Percentiles rank a stretch among this genome's conserved stretches.
These are phyloP conservation scores for Myanophis thanlyinensis DNA, from an alignment of 2,113 vertebrate genomes.

Conservation along the genomic window DNA sequence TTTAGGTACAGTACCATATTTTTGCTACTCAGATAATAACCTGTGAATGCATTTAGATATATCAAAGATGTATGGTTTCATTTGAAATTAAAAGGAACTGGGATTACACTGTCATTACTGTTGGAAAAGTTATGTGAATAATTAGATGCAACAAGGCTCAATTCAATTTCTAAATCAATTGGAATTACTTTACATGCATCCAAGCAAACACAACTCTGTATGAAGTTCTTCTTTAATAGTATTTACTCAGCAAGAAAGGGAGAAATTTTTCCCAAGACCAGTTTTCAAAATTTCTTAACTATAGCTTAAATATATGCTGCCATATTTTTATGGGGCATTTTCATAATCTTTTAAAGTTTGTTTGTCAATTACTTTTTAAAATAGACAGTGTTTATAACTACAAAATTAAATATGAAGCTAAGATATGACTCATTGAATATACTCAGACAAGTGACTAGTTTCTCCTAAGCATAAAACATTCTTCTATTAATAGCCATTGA, in stretches of 20 bases:
- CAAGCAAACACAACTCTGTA: neutral
- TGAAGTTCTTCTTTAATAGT: neutral
- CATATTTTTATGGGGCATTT: neutral
- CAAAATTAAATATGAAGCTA: slow-evolving; percentile 5
- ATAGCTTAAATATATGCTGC: neutral
- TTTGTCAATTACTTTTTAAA: slow-evolving; percentile 17
- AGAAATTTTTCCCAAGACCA: neutral
- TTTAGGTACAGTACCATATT: neutral
- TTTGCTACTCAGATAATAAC: neutral
- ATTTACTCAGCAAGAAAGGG: neutral
- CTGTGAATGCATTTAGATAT: neutral
- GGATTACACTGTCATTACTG: neutral
- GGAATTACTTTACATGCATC: neutral
- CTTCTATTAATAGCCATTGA: slow-evolving; percentile 49
- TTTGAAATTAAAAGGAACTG: neutral
- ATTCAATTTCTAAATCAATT: neutral
- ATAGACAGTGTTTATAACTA: slow-evolving; percentile 15
- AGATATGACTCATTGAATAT: slow-evolving; percentile 26
- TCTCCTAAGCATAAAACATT: slow-evolving; percentile 42
- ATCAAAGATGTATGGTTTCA: too few relatives aligned
- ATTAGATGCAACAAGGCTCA: neutral
- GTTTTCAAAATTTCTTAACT: neutral
- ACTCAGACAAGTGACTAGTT: slow-evolving; percentile 39
- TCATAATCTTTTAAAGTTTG: slow-evolving; percentile 2
- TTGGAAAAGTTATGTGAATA: neutral